Base-by-base conservation (phyloP, 1,140 invertebrate species). In the Brachionus plicatilis region DNA sequence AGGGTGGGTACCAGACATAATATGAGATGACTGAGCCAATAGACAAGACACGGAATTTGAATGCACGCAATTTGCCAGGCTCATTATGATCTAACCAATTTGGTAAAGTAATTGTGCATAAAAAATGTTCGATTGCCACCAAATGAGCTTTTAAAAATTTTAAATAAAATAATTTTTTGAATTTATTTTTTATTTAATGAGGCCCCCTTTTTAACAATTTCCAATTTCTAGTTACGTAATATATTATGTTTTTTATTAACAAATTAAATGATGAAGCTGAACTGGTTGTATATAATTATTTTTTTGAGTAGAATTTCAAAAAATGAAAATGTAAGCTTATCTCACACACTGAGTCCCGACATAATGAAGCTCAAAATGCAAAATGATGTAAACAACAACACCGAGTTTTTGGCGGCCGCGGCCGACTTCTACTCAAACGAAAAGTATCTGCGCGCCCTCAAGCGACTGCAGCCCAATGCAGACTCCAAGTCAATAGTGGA, bases 401-500 rank as follows among this genome's bases (percentile, higher is more conserved):
- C 8, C 53, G 53, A 60, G 53, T 9, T 24, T 14, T 33, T 68
- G 33, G 12, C 11, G 1, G 27, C 66, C 14, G 76, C 76, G 8
- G 29, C 45, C 45, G 50, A 80, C n/a, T 41, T 80, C 11, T 80
- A 80, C 45, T 41, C 29, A 1, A 80, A 53, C 11, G 76, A 80
- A 11, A 80, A 80, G 33, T 80, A 41, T 56, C 20, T 80, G 41
- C 29, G 76, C 3, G 76, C 56, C 0, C 29, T 80, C 11, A 80
- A 80, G 33, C 29, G 50, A 1, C n/a, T 80, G 8, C 29, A 65
- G 14, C 24, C 27, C 5, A 80, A 80, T 14, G 11, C 47, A 11
- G 76, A 80, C 45, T 80, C 76, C 2, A 80, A 80, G 76, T 56
- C 47, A 14, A 80, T 80, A 53, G 76, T 80, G 29, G 76, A 80